These are phyloP conservation scores for Microctenopoma lineatum DNA, from an alignment of 2,797 vertebrate genomes.

Conservation along the genomic window DNA sequence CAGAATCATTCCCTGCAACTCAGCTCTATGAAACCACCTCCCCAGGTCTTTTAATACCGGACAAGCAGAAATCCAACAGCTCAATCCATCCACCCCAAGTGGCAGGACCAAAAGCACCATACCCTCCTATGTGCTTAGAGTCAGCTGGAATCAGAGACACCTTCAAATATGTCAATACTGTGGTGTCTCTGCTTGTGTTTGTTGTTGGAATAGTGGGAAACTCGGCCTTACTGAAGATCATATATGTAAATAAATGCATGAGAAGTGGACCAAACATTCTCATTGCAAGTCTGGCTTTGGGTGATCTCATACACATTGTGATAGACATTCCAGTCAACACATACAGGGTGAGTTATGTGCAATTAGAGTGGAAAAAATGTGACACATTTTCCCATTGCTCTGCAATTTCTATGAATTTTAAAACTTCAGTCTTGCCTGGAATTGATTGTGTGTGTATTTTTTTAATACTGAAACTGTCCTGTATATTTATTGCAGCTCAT, in stretches of 20 bases:
- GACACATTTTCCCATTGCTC: slow-evolving; percentile 1
- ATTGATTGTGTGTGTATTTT: slow-evolving; percentile 26
- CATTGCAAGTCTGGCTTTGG: slow-evolving; percentile 91
- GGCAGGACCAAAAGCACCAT: slow-evolving; percentile 52
- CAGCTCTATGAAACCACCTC: slow-evolving; percentile 55
- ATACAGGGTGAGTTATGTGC: slow-evolving; percentile 88
- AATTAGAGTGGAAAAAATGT: slow-evolving; percentile 33
- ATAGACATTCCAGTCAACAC: slow-evolving; percentile 92
- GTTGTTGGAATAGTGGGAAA: slow-evolving; percentile 92
- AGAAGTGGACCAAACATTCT: slow-evolving; percentile 92
- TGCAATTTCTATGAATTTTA: slow-evolving; percentile 30
- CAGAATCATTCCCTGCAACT: slow-evolving; percentile 43
- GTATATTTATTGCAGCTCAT: slow-evolving; percentile 84
- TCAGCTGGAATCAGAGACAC: slow-evolving; percentile 83
- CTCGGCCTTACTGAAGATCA: slow-evolving; percentile 88
- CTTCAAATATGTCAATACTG: slow-evolving; percentile 91
- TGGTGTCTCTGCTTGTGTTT: slow-evolving; percentile 89
- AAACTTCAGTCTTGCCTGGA: slow-evolving; percentile 41
- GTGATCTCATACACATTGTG: slow-evolving; percentile 91
- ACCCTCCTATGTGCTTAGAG: slow-evolving; percentile 82
- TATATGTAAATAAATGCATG: slow-evolving; percentile 94
- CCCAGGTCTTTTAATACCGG: slow-evolving; percentile 46
- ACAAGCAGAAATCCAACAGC: slow-evolving; percentile 66
- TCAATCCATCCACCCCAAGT: slow-evolving; percentile 54
- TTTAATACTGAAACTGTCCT: slow-evolving; percentile 16